Base-by-base conservation (phyloP, 2,888 invertebrate species). In the Morpho achilles region DNA sequence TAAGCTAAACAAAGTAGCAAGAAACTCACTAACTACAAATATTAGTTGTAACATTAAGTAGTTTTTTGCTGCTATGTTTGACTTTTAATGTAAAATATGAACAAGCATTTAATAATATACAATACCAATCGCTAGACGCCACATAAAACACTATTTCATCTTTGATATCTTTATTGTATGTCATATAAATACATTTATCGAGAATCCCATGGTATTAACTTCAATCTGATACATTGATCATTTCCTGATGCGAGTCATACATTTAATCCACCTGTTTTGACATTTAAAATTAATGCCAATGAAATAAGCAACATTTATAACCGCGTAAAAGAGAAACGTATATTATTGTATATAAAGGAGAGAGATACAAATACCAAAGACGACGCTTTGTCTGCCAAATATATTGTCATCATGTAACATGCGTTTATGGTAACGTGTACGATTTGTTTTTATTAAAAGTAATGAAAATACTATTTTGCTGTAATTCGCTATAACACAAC, bases 241-340 rank as follows among this genome's bases (percentile, higher is more conserved):
- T 61, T 69, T 71, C 71, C 62, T 68, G 62, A 62, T 65, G 57
- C 59, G 50, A 58, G 56, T 59, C 62, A 56, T 62, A 56, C 59
- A 61, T 48, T 67, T 63, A 67, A 69, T 71, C 68, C 75, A 80
- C 75, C 73, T 76, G 77, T 71, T 73, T 67, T 72, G 76, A 72
- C 76, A 80, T 79, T 81, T 74, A 68, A 68, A 66, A 44, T 60
- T 69, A 70, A 69, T 66, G 59, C 62, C 61, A 62, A 64, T 68
- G 63, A 57, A 49, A 50, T 8, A 53, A 42, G 45, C n/a, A 43
- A 59, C 62, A 40, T 41, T 22, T 22, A 45, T 58, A 45, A 54
- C 23, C 22, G 23, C 41, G n/a, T 23, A 42, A 55, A n/a, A 7
- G 32, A 55, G 43, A 44, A 44, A 40, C 32, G 10, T 41, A 32